Percentiles rank a stretch among this genome's conserved stretches.
phyloP scores from a whole-genome alignment of 2,797 vertebrate genomes.

The Pseudochromis fuscus region DNA sequence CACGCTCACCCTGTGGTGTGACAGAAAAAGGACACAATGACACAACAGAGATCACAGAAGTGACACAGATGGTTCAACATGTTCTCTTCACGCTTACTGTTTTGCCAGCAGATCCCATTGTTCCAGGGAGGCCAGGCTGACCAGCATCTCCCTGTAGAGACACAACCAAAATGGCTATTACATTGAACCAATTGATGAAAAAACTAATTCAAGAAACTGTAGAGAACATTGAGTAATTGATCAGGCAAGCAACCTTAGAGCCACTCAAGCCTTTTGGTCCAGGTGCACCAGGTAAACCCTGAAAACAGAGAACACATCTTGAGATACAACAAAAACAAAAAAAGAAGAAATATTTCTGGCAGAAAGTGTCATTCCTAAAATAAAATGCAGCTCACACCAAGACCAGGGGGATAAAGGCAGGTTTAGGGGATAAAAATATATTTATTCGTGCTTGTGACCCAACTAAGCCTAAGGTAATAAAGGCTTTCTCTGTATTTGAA shows the following conservation, averaged over 20 bases:
- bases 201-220: constrained; percentile 6
- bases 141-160: constrained; percentile 88
- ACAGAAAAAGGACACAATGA: constrained; percentile 40
- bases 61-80: not conserved
- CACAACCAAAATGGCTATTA: constrained; percentile 22
- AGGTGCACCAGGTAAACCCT: constrained; percentile 93
- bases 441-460: constrained; percentile 39
- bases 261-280: constrained; percentile 91
- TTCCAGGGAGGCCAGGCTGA: constrained; percentile 87
- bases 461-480: constrained; percentile 32
- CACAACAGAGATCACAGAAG: constrained; percentile 28
- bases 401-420: not conserved
- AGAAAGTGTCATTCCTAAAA: not conserved
- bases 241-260: constrained; percentile 86
- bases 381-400: not conserved
- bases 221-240: constrained; percentile 4
- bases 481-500: constrained; percentile 20
- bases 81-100: constrained; percentile 81
- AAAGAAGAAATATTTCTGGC: not conserved
- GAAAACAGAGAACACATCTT: constrained; percentile 46
- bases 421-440: constrained; percentile 15
- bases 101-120: constrained; percentile 94
- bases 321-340: constrained; percentile 1
- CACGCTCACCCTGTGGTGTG: constrained; percentile 89
- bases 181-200: constrained; percentile 1